Evolutionary conservation across 2,888 invertebrate genomes (phyloP).

Genomic region (Brassicogethes aeneus): DNA sequence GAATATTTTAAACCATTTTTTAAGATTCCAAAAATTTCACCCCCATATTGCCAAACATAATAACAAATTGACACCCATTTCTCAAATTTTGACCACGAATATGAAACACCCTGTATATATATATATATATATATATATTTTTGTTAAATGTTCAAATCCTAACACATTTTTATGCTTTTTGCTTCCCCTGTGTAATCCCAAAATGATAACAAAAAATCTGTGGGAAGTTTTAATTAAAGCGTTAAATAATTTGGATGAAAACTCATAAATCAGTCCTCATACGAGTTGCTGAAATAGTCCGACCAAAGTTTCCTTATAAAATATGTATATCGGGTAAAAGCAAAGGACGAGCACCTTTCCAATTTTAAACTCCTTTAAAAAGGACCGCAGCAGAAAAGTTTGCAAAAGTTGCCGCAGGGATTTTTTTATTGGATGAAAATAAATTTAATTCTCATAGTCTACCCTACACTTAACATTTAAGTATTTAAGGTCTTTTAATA

Average conservation of each 20-base stretch:
- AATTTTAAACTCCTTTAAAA: slow-evolving; percentile 8
- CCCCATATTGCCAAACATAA: no score
- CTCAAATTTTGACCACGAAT: no score
- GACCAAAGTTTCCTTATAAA: slow-evolving; percentile 16
- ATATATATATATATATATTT: no score
- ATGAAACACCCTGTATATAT: no score
- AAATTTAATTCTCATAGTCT: neutral
- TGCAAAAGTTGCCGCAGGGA: neutral
- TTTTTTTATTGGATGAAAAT: neutral
- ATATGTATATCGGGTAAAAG: slow-evolving; percentile 17
- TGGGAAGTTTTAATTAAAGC: slow-evolving; percentile 17
- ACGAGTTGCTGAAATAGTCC: slow-evolving; percentile 9
- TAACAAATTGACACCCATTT: no score
- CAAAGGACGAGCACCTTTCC: slow-evolving; percentile 8
- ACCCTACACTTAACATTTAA: no score
- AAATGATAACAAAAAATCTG: slow-evolving; percentile 10
- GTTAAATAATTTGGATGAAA: slow-evolving; percentile 16
- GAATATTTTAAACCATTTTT: no score
- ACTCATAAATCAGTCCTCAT: slow-evolving; percentile 20
- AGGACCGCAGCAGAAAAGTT: neutral
- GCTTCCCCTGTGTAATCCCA: no score
- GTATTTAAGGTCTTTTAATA: no score
- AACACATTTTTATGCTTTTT: no score
- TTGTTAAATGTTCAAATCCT: no score
- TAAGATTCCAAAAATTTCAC: no score